Percentiles rank a stretch among this genome's conserved stretches.
Evolutionary conservation across 2,113 vertebrate species (phyloP).

Genomic region (Aleadryas rufinucha): DNA sequence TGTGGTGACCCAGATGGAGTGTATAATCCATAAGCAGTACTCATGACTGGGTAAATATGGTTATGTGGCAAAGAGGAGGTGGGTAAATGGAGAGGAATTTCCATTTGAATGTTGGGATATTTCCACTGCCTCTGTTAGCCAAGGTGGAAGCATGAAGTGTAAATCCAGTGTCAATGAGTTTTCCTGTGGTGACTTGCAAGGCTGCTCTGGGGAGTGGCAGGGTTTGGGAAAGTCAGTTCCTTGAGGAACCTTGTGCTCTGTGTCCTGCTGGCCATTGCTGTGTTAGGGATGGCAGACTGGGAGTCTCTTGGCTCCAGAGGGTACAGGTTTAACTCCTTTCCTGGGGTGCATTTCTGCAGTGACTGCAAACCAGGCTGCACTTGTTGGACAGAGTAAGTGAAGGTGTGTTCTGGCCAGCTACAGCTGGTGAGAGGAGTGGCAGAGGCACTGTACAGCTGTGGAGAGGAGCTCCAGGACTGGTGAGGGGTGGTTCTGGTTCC

Average conservation of each 20-base stretch:
- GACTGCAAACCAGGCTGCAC: not conserved
- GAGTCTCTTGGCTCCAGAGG: not conserved
- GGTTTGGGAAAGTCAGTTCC: not conserved
- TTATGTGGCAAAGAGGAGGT: not conserved
- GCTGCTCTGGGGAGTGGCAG: not conserved
- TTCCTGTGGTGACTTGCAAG: not conserved
- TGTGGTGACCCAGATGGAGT: not conserved
- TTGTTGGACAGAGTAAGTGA: no score
- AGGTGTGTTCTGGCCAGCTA: not conserved
- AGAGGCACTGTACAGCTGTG: accelerated
- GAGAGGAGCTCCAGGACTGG: not conserved
- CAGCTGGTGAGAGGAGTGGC: not conserved
- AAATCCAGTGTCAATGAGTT: not conserved
- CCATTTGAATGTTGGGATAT: not conserved
- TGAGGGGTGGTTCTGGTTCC: not conserved
- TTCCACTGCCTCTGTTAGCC: not conserved
- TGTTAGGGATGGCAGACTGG: not conserved
- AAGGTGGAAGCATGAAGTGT: not conserved
- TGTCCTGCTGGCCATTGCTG: not conserved
- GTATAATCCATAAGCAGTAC: not conserved
- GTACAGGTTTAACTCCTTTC: not conserved
- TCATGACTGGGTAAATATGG: not conserved
- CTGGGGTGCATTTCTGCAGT: not conserved
- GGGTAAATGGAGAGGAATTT: not conserved
- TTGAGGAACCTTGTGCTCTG: not conserved